Conservation (phyloP, 1,140 invertebrate species). For the Protaetia brevitarsis region DNA sequence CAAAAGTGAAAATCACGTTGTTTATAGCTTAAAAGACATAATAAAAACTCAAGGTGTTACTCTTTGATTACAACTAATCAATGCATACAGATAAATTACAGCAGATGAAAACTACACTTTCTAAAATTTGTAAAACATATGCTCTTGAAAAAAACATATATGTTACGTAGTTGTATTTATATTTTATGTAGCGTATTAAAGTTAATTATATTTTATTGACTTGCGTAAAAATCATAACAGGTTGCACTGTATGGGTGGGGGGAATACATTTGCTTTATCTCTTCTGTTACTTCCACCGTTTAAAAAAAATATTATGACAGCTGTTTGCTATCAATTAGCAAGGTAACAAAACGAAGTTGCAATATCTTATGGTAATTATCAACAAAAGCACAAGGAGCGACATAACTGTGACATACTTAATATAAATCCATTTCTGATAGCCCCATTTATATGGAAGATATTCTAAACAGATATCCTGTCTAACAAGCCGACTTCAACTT, state of each 20-base stretch:
- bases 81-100: background rate
- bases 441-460: background rate
- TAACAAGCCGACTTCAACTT: background rate
- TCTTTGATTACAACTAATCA: background rate
- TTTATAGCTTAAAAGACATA: background rate
- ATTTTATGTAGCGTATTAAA: background rate
- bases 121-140: background rate
- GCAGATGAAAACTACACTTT: constrained; percentile 4
- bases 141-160: background rate
- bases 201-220: constrained; percentile 5
- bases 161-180: background rate
- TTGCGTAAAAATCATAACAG: background rate
- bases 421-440: no score
- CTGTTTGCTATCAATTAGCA: no score
- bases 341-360: no score
- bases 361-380: no score
- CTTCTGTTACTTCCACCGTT: no score
- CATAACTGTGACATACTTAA: no score
- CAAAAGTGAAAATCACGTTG: background rate
- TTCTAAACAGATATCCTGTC: background rate
- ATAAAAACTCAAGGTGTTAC: constrained; percentile 1
- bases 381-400: no score
- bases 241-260: no score
- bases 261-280: no score
- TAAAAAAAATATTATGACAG: no score